Evolutionary conservation across 2,113 vertebrate genomes (phyloP).

Genomic region (human): DNA sequence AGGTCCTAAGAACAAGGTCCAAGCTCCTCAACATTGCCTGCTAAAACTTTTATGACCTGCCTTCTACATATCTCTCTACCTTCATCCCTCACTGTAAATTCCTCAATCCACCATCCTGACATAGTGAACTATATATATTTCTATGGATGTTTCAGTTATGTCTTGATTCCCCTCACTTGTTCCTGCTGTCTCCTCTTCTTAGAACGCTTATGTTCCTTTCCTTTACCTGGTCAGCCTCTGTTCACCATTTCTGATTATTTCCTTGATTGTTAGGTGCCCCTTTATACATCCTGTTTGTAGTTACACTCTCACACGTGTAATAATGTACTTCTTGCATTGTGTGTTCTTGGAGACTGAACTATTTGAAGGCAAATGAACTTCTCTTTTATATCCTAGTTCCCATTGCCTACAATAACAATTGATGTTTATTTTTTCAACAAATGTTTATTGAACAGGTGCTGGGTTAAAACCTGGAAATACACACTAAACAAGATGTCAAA

Average conservation of each 20-base stretch:
- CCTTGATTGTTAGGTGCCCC: background rate
- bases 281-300: background rate
- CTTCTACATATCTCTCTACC: background rate
- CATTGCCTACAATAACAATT: background rate
- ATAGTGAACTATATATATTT: background rate
- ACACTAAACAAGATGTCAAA: background rate
- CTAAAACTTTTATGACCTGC: background rate
- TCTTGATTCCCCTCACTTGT: background rate
- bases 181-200: background rate
- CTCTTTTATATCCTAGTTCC: background rate
- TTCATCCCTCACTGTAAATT: background rate
- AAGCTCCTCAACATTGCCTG: background rate
- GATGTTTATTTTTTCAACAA: background rate
- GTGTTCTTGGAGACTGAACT: background rate
- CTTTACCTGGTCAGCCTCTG: background rate
- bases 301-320: background rate
- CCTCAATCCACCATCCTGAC: background rate
- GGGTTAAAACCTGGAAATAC: background rate
- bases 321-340: background rate
- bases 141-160: background rate
- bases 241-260: background rate
- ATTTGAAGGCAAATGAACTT: background rate
- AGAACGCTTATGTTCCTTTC: background rate
- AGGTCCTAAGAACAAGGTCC: background rate
- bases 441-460: constrained; percentile 1